Evolutionary conservation across 2,888 invertebrate species (phyloP).

Genomic region (Drosophila neotestacea): DNA sequence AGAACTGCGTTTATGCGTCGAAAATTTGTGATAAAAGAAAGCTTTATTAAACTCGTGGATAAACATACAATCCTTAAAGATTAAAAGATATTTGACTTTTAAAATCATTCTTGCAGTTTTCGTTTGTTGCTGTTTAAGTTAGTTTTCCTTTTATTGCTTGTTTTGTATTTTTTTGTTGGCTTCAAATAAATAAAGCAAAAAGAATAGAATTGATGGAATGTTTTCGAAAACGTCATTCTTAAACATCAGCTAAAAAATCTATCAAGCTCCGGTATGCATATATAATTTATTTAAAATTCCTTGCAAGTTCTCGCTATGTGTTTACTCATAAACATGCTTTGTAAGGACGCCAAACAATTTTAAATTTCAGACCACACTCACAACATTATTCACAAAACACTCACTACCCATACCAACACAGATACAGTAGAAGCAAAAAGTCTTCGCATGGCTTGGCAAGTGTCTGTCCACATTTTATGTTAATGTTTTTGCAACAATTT

Average conservation of each 20-base stretch:
- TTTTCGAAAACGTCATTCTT: too few relatives aligned
- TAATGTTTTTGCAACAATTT: conserved; percentile 59
- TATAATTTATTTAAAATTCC: background rate
- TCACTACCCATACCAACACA: background rate
- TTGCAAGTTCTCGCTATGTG: background rate
- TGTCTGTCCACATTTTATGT: conserved; percentile 60
- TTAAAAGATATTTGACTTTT: background rate
- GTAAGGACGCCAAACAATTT: conserved; percentile 35
- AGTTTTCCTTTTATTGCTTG: too few relatives aligned
- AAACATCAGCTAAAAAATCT: too few relatives aligned
- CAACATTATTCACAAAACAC: conserved; percentile 50
- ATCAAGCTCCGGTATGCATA: too few relatives aligned
- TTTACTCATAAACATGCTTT: conserved; percentile 28
- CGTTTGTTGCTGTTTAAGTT: too few relatives aligned
- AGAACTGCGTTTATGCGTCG: conserved; percentile 22
- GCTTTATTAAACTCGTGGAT: background rate
- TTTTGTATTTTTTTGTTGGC: too few relatives aligned
- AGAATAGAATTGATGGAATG: too few relatives aligned
- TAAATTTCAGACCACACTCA: conserved; percentile 52
- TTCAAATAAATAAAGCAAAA: too few relatives aligned
- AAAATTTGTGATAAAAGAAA: conserved; percentile 1
- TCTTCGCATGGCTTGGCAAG: conserved; percentile 41
- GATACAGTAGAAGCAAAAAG: conserved; percentile 40
- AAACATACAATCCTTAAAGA: background rate
- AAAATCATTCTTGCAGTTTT: too few relatives aligned